phyloP scores from a whole-genome alignment of 2,888 invertebrate species.

The Aleiodes leptofemur region DNA sequence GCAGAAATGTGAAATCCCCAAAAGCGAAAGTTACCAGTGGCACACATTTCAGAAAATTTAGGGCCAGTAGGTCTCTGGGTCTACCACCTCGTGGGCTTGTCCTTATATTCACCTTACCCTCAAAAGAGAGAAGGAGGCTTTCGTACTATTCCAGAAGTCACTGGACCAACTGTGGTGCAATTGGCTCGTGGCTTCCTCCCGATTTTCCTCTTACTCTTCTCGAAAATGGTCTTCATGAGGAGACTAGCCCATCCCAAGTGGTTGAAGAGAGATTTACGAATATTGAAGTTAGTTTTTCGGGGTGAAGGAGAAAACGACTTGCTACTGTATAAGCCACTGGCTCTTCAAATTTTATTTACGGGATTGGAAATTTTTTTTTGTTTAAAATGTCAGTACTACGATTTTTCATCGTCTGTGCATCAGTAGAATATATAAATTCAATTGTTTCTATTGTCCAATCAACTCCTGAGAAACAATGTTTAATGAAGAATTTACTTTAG shows the following conservation, averaged over 20 bases:
- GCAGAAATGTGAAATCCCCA: constrained; percentile 1
- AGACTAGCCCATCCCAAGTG: not conserved
- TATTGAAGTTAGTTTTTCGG: not conserved
- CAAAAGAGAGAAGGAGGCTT: not conserved
- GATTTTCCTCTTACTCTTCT: not conserved
- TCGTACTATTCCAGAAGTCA: not conserved
- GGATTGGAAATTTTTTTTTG: too few species aligned
- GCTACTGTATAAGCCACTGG: constrained; percentile 14
- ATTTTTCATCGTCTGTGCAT: too few species aligned
- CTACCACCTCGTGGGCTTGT: constrained; percentile 38
- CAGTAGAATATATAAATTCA: too few species aligned
- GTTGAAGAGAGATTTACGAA: constrained; percentile 8
- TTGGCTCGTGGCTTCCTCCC: constrained; percentile 30
- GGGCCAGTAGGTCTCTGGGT: constrained; percentile 59
- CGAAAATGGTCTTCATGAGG: not conserved
- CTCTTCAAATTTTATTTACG: not conserved
- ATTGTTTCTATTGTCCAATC: too few species aligned
- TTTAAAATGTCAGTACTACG: too few species aligned
- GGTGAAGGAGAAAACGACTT: not conserved
- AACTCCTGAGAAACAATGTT: too few species aligned
- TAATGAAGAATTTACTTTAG: not conserved
- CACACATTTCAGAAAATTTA: constrained; percentile 61
- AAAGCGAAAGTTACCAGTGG: constrained; percentile 50
- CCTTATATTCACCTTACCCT: constrained; percentile 18
- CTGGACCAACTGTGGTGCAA: constrained; percentile 33